Evolutionary conservation across 1,140 invertebrate genomes (phyloP).

Genomic region (Diabrotica virgifera): DNA sequence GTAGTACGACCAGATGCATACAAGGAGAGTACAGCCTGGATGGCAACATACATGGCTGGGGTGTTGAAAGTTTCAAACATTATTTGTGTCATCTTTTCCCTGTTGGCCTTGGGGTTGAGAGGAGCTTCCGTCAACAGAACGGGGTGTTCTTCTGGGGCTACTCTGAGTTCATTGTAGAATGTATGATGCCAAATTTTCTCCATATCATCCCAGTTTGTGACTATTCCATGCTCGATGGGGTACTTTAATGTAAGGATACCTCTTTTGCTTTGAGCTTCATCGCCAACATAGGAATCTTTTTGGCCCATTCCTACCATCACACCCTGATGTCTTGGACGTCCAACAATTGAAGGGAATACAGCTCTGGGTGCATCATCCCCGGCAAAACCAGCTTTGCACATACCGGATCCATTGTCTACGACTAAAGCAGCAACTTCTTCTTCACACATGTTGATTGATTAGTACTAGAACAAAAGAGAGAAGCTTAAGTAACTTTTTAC

Average conservation of each 20-base stretch:
- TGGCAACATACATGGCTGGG: constrained; percentile 86
- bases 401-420: constrained; percentile 91
- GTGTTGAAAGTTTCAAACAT: constrained; percentile 79
- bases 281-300: constrained; percentile 81
- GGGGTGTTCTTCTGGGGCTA: constrained; percentile 91
- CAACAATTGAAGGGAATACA: constrained; percentile 93
- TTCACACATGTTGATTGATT: constrained; percentile 76
- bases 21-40: constrained; percentile 81
- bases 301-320: constrained; percentile 97
- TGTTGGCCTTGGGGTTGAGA: constrained; percentile 87
- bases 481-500: too few relatives aligned
- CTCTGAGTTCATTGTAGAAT: constrained; percentile 92
- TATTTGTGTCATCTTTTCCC: constrained; percentile 77
- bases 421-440: constrained; percentile 85
- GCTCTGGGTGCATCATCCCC: constrained; percentile 93
- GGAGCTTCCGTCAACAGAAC: constrained; percentile 90
- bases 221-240: constrained; percentile 92
- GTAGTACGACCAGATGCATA: constrained; percentile 90
- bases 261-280: constrained; percentile 90
- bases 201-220: constrained; percentile 98
- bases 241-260: constrained; percentile 90
- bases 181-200: constrained; percentile 97
- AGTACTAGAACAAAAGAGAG: constrained; percentile 47
- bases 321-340: constrained; percentile 80
- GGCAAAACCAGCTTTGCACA: constrained; percentile 97